Base-by-base conservation (phyloP, 2,113 vertebrate genomes). In the Aplodontia rufa region DNA sequence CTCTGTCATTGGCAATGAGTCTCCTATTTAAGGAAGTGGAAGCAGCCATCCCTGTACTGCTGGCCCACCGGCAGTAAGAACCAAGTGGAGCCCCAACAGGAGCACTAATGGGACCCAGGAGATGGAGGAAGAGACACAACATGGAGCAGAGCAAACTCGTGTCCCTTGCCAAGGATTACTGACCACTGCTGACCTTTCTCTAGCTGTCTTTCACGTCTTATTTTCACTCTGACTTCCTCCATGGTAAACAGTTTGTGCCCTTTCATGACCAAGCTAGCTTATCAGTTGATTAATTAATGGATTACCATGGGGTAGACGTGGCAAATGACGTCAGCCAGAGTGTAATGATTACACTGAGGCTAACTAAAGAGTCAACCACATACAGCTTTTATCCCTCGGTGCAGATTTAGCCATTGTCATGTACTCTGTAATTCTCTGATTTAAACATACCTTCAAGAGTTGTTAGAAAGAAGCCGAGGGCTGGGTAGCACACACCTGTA, bases 251-350 rank as follows among this genome's bases (percentile, higher is more conserved):
- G 11, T 78, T 35, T 55, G 26, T 53, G 10, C 16, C 30, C 45
- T 94, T 87, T 90, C 24, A 60, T 42, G 74, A 64, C 12, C 68
- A 82, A 83, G 53, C 47, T 68, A 89, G 74, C 14, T 75, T 75
- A 51, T 76, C 42, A 80, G 55, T 68, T 45, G 35, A 58, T 80
- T 87, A 83, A 71, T 55, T 53, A 89, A 51, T 88, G 49, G 30
- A 55, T 74, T 87, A 55, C 51, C 81, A 51, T 35, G 40, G 88
- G 22, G 53, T 51, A 53, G 26, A 66, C 12, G 1, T 30, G 16
- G 75, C 51, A 45, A 87, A 66, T 12, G 35, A 69, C 17, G 32
- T 83, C 60, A 74, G 68, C 85, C 71, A 72, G 47, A 76, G 66
- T 47, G 17, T 20, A 51, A 47, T 13, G 51, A 47, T 87, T 40